These are phyloP conservation scores for Phalacrocorax brasilianus DNA, from an alignment of 2,113 vertebrate species.

Conservation along the genomic window DNA sequence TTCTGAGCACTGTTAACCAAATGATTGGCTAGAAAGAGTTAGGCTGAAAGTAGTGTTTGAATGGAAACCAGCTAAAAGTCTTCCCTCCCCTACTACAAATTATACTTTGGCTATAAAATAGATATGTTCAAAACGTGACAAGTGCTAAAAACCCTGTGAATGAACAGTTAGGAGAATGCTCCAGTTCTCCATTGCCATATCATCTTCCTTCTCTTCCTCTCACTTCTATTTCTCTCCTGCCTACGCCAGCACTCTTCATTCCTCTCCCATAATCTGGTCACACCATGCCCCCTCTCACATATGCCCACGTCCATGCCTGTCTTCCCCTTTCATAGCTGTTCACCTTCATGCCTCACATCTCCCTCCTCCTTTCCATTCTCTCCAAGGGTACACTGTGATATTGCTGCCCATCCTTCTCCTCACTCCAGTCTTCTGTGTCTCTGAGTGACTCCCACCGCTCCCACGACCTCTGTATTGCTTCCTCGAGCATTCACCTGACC, in stretches of 20 bases:
- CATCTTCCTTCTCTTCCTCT: conserved; percentile 13
- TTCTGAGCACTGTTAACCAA: neutral
- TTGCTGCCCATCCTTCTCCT: neutral
- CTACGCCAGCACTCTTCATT: neutral
- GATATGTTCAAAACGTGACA: conserved; percentile 7
- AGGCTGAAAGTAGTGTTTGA: neutral
- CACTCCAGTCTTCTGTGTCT: neutral
- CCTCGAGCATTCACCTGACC: accelerated
- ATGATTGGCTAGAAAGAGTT: neutral
- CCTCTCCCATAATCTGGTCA: neutral
- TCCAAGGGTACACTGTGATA: neutral
- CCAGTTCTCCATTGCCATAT: neutral
- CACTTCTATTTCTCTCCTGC: conserved; percentile 43
- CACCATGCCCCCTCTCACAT: neutral
- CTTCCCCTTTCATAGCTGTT: neutral
- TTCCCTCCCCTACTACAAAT: neutral
- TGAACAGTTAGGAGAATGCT: conserved; percentile 15
- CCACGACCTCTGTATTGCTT: neutral
- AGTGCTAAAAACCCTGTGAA: conserved; percentile 42
- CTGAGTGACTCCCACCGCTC: neutral
- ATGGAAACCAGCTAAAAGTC: neutral
- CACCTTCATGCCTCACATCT: neutral
- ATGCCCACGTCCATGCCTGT: neutral
- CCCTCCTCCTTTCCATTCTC: neutral
- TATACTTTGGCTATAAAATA: conserved; percentile 15